phyloP scores from a whole-genome alignment of 2,888 invertebrate genomes.

The Carcina quercana region DNA sequence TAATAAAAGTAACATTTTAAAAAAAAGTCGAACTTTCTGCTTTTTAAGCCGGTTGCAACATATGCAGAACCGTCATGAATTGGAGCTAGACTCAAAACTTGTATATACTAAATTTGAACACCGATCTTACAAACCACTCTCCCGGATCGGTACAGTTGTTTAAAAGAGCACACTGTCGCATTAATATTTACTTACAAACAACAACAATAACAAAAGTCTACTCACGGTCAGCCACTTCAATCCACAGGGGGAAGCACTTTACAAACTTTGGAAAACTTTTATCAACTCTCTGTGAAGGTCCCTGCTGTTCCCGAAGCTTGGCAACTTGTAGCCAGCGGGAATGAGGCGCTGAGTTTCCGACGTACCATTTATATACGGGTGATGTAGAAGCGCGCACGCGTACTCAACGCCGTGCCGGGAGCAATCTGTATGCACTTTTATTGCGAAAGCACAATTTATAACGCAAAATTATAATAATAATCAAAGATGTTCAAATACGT shows the following conservation, averaged over 20 bases:
- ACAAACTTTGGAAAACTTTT: conserved; percentile 30
- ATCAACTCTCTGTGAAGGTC: conserved; percentile 18
- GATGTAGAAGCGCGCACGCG: conserved; percentile 42
- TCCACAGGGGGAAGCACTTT: conserved; percentile 33
- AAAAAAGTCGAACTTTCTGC: too few relatives aligned
- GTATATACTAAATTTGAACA: too few relatives aligned
- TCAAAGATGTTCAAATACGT: too few relatives aligned
- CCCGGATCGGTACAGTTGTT: too few relatives aligned
- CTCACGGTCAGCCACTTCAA: conserved; percentile 24
- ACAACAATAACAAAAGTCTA: conserved; percentile 9
- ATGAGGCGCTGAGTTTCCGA: conserved; percentile 31
- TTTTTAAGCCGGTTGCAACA: too few relatives aligned
- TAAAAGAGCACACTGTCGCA: too few relatives aligned
- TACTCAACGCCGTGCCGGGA: conserved; percentile 23
- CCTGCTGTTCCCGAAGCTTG: conserved; percentile 15
- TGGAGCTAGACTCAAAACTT: too few relatives aligned
- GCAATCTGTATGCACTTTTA: conserved; percentile 45
- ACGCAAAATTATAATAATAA: too few relatives aligned
- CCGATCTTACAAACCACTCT: too few relatives aligned
- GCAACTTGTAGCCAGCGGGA: conserved; percentile 35
- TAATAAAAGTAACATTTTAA: too few relatives aligned
- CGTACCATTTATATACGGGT: conserved; percentile 44
- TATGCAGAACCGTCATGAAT: too few relatives aligned
- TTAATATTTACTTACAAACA: not conserved
- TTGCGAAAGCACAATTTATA: too few relatives aligned